phyloP scores from a whole-genome alignment of 2,888 invertebrate species.

The Coelopa pilipes region DNA sequence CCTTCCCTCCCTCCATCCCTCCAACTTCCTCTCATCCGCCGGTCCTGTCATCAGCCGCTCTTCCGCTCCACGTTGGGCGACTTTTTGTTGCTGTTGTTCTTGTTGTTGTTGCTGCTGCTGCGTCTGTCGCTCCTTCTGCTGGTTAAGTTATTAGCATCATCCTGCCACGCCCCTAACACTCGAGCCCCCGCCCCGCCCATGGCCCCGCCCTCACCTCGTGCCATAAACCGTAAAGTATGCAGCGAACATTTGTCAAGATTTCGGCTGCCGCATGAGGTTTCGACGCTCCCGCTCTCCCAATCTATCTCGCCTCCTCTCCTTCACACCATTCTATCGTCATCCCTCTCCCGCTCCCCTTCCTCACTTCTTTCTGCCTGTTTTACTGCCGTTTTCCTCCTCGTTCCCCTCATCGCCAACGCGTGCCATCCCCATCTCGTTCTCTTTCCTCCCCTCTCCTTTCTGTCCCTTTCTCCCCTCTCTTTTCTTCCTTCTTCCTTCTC shows the following conservation, averaged over 20 bases:
- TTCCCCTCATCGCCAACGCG: no score
- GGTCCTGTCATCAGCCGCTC: neutral
- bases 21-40: neutral
- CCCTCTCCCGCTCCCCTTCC: no score
- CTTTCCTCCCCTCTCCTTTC: no score
- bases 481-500: neutral
- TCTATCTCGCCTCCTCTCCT: no score
- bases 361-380: no score
- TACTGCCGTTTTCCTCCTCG: no score
- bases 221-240: conserved; percentile 22
- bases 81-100: neutral
- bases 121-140: neutral
- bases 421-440: no score
- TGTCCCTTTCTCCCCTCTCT: neutral
- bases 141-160: conserved; percentile 25
- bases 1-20: neutral
- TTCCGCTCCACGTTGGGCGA: conserved; percentile 12
- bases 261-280: conserved; percentile 13
- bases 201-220: no score
- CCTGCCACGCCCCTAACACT: no score
- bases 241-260: conserved; percentile 35
- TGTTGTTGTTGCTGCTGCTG: no score
- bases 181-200: neutral
- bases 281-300: neutral
- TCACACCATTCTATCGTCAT: no score